Conservation (phyloP, 2,113 vertebrate genomes). For the Sebastes schlegelii region DNA sequence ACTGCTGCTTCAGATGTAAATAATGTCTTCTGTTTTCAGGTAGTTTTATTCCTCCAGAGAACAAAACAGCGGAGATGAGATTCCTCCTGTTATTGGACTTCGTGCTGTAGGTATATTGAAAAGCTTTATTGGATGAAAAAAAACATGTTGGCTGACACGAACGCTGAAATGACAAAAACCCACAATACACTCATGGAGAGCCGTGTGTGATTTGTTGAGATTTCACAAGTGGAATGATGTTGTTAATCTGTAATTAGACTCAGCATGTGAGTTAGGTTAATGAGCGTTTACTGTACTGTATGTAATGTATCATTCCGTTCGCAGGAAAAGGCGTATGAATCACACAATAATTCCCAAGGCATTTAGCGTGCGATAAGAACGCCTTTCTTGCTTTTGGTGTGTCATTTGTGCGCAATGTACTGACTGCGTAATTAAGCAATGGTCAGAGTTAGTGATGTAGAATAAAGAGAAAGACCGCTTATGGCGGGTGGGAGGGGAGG, state of each 20-base stretch:
- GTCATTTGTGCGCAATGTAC: too few species aligned
- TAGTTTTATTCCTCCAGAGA: constrained; percentile 47
- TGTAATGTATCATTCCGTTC: too few species aligned
- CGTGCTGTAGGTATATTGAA: constrained; percentile 45
- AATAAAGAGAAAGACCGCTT: too few species aligned
- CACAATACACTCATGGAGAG: background rate
- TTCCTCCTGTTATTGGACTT: constrained; percentile 51
- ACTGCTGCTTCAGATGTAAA: constrained; percentile 44
- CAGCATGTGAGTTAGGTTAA: background rate
- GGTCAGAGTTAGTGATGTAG: too few species aligned
- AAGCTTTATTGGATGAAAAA: constrained; percentile 41
- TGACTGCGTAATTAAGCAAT: too few species aligned
- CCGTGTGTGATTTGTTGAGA: background rate
- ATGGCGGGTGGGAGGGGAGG: too few species aligned
- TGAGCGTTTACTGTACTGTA: constrained; percentile 2
- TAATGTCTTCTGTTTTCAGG: constrained; percentile 27
- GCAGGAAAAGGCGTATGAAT: too few species aligned
- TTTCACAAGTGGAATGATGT: background rate
- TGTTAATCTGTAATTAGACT: background rate
- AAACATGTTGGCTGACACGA: background rate
- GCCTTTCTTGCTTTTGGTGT: too few species aligned
- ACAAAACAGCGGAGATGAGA: constrained; percentile 31
- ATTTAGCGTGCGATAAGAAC: too few species aligned
- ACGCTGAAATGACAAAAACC: constrained; percentile 3
- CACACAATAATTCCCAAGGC: too few species aligned